Conservation (phyloP, 53 echinoderm and acorn worm genomes). For the Crossaster papposus region DNA sequence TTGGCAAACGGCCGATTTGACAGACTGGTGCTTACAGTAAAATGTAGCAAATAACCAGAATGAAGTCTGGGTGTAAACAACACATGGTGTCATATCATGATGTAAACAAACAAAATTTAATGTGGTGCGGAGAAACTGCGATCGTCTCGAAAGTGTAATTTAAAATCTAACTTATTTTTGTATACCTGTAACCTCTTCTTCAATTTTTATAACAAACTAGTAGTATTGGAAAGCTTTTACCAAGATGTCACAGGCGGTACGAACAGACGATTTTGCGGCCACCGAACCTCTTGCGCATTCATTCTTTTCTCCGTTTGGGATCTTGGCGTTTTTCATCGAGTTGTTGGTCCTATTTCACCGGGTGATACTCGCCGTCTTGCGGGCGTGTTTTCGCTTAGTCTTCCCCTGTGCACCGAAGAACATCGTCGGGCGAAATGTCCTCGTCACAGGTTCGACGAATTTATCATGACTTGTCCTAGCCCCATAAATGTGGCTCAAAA, state of each 20-base stretch:
- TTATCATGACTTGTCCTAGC: neutral
- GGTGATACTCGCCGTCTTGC: conserved; percentile 60
- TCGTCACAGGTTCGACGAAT: conserved; percentile 64
- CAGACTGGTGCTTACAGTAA: too few species aligned
- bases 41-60: too few species aligned
- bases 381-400: conserved; percentile 67
- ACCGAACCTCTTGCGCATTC: conserved; percentile 20
- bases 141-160: too few species aligned
- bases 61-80: too few species aligned
- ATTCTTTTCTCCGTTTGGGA: conserved; percentile 39
- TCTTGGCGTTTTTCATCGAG: conserved; percentile 73
- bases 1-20: too few species aligned
- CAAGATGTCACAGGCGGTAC: neutral
- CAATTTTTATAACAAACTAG: too few species aligned
- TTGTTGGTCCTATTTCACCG: conserved; percentile 72
- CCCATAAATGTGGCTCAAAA: too few species aligned
- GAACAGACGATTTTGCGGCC: conserved; percentile 9
- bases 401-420: conserved; percentile 77
- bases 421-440: conserved; percentile 82
- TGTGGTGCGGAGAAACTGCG: neutral
- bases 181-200: too few species aligned
- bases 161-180: too few species aligned
- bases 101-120: too few species aligned
- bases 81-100: too few species aligned
- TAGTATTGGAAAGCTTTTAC: neutral